These are phyloP conservation scores for Alca torda DNA, from an alignment of 2,797 vertebrate genomes.

Conservation along the genomic window DNA sequence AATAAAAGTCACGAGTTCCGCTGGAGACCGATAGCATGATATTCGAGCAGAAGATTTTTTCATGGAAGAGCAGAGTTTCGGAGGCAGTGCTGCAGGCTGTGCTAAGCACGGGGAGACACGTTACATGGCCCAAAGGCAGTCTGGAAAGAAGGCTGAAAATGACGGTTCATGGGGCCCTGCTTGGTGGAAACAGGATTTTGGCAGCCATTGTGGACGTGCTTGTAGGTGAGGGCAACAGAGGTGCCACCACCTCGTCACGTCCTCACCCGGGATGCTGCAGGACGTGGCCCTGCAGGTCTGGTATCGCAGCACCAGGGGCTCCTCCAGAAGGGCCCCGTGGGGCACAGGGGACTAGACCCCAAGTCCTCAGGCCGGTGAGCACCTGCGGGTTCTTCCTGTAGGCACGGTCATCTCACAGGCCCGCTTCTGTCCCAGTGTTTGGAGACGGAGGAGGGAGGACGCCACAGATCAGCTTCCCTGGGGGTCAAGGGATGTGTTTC, in stretches of 20 bases:
- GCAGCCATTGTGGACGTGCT: rapidly evolving
- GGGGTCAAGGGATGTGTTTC: neutral
- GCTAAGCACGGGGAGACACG: rapidly evolving
- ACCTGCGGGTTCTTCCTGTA: neutral
- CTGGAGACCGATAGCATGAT: neutral
- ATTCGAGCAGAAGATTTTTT: neutral
- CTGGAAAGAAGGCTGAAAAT: neutral
- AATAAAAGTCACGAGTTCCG: neutral
- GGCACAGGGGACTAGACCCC: rapidly evolving
- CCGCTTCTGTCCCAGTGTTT: neutral
- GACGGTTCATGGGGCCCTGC: neutral
- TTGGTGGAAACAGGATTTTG: neutral
- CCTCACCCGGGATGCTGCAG: neutral
- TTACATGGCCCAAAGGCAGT: neutral
- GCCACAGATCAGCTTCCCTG: neutral
- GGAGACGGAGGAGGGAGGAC: neutral
- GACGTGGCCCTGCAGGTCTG: rapidly evolving
- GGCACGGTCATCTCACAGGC: rapidly evolving
- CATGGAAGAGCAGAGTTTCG: neutral
- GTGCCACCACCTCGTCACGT: rapidly evolving
- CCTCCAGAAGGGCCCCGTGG: rapidly evolving
- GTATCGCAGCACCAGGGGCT: rapidly evolving
- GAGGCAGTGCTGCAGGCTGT: neutral
- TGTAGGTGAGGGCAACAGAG: rapidly evolving
- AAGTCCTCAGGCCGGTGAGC: rapidly evolving